Evolutionary conservation across 2,797 vertebrate species (phyloP).

Genomic region (Australoheros facetus): DNA sequence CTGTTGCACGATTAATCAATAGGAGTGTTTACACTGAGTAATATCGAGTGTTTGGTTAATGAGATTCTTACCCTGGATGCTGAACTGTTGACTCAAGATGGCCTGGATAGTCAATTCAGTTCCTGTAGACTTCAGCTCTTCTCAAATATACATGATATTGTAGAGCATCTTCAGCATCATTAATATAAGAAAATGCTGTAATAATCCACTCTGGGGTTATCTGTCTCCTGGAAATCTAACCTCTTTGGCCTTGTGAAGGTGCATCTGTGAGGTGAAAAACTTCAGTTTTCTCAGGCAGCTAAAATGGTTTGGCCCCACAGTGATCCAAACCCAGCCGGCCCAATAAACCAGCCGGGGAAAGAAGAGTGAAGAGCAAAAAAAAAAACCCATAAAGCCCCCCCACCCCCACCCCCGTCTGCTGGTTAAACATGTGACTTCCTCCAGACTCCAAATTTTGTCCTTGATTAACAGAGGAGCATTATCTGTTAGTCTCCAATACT

Average conservation of each 20-base stretch:
- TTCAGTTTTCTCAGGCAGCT: neutral
- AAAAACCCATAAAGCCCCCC: neutral
- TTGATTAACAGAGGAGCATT: too few species aligned
- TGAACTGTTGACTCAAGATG: neutral
- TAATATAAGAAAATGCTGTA: neutral
- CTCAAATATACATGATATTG: neutral
- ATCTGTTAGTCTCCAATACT: too few species aligned
- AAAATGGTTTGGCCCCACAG: neutral
- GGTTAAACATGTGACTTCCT: neutral
- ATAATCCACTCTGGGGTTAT: fast-evolving
- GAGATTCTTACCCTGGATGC: neutral
- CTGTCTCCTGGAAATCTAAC: neutral
- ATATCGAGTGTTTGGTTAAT: neutral
- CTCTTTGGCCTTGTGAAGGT: neutral
- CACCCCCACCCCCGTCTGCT: too few species aligned
- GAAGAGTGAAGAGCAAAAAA: neutral
- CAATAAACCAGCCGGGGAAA: neutral
- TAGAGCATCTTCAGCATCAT: neutral
- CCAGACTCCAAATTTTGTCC: too few species aligned
- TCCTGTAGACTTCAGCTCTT: neutral
- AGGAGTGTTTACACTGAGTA: neutral
- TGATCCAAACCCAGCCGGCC: neutral
- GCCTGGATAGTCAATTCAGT: neutral
- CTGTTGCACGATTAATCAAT: neutral
- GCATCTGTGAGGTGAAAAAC: too few species aligned